Evolutionary conservation across 2,113 vertebrate species (phyloP).

Genomic region (Entelurus aequoreus): DNA sequence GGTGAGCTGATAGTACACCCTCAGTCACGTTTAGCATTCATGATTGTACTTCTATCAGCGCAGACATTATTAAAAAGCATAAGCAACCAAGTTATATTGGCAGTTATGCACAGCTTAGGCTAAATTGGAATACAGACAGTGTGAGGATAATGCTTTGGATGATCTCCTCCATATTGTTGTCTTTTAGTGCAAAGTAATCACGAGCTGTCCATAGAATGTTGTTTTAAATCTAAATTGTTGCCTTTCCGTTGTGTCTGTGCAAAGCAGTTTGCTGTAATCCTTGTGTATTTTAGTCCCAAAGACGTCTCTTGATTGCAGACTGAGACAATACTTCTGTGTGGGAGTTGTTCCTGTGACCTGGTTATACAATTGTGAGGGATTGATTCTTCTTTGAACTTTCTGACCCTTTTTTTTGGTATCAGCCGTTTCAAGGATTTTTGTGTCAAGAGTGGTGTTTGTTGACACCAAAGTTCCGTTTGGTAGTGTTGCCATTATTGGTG

Average conservation of each 20-base stretch:
- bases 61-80: not conserved
- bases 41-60: not conserved
- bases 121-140: too few species aligned
- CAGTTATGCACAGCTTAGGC: not conserved
- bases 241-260: not conserved
- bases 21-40: not conserved
- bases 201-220: not conserved
- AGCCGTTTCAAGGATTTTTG: not conserved
- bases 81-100: not conserved
- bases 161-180: slow-evolving; percentile 1
- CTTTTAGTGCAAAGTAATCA: not conserved
- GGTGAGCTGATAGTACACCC: not conserved
- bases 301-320: too few species aligned
- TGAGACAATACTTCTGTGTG: too few species aligned
- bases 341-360: too few species aligned
- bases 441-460: not conserved
- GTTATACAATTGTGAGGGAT: not conserved
- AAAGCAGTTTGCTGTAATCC: not conserved
- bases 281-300: not conserved
- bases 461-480: not conserved
- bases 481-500: not conserved
- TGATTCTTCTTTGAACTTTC: not conserved
- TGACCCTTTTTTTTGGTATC: not conserved
- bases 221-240: not conserved
- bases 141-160: not conserved